Base-by-base conservation (phyloP, 2,888 invertebrate genomes). In the Epinotia demarniana region DNA sequence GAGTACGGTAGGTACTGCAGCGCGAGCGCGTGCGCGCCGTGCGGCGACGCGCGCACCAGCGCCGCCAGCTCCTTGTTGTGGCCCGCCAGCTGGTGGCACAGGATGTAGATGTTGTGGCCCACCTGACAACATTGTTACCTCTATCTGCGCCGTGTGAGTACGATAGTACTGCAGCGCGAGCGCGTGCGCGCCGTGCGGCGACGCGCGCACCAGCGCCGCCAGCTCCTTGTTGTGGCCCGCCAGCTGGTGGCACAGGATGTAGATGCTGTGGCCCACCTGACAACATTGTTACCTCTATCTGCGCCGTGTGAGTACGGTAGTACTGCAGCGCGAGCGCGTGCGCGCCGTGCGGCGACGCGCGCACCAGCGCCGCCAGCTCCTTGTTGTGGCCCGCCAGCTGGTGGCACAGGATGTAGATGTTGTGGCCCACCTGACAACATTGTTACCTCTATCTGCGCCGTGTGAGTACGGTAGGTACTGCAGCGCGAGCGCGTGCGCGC, bases 71-170 rank as follows among this genome's bases (percentile, higher is more conserved):
- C 99, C 90, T 98, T 98, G 92, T 99, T 99, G 93, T 99, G 99
- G 78, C 98, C 97, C 0, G 99, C 98, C 86, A 99, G 94, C 95
- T 99, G 99, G 95, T 99, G 99, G 83, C 99, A 99, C 76, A 99
- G 95, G 86, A 99, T 99, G 91, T 99, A 99, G 89, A 99, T 99
- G 91, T 99, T 99, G 95, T 99, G 99, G 0, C 99, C 99, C 79
- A 99, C 99, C 96, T 96, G 82, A 0, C 11, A 58, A 19, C 72
- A 19, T 39, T 61, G 27, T 16, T n/a, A n/a, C n/a, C n/a, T n/a
- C n/a, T n/a, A n/a, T n/a, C n/a, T n/a, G n/a, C n/a, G n/a, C n/a
- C n/a, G n/a, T n/a, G n/a, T n/a, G n/a, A n/a, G n/a, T n/a, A n/a
- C n/a, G n/a, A n/a, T n/a, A n/a, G n/a, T n/a, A n/a, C n/a, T n/a